Percentiles rank a stretch among this genome's conserved stretches.
Conservation (phyloP, 2,797 vertebrate species). For the Phoxinus dragarum region DNA sequence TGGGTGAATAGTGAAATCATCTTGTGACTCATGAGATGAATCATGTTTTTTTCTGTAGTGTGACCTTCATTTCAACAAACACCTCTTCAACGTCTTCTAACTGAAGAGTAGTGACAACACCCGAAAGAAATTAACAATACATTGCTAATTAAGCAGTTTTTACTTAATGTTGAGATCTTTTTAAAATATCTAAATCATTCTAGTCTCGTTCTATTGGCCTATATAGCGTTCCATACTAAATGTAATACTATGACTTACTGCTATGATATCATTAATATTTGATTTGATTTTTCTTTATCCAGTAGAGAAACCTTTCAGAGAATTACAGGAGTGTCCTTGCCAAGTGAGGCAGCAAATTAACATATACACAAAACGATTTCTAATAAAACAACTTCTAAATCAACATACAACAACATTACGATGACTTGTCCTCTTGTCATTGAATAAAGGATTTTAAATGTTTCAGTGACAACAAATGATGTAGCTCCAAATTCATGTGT, state of each 20-base stretch:
- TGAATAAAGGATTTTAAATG: not conserved
- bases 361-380: not conserved
- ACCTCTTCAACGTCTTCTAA: conserved; percentile 19
- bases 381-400: not conserved
- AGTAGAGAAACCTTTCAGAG: not conserved
- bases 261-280: not conserved
- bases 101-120: not conserved
- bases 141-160: not conserved
- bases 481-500: not conserved
- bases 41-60: conserved; percentile 5
- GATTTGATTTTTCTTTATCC: not conserved
- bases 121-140: not conserved
- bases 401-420: not conserved
- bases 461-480: not conserved
- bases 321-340: not conserved
- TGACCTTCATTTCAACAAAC: conserved; percentile 25
- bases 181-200: too few relatives aligned
- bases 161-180: too few relatives aligned
- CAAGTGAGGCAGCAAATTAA: not conserved
- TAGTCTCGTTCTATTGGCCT: not conserved
- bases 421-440: not conserved
- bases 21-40: conserved; percentile 34
- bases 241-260: not conserved
- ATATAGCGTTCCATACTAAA: not conserved
- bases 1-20: conserved; percentile 21